Evolutionary conservation across 2,797 vertebrate genomes (phyloP).

Genomic region (Crocidura indochinensis): DNA sequence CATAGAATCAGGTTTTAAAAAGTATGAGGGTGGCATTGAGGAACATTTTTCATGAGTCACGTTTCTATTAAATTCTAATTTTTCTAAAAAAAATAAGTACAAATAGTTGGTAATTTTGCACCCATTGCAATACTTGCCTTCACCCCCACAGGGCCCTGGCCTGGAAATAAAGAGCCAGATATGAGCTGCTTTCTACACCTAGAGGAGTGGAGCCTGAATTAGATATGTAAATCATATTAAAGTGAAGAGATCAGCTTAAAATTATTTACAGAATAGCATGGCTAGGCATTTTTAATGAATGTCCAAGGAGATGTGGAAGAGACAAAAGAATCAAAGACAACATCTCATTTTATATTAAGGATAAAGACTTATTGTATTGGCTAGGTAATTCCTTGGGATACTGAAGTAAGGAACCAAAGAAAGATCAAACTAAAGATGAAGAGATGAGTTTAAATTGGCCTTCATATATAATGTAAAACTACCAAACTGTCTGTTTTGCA

Average conservation of each 20-base stretch:
- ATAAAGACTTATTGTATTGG: neutral
- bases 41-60: no score
- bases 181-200: neutral
- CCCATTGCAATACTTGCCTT: neutral
- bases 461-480: conserved; percentile 1
- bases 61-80: conserved; percentile 11
- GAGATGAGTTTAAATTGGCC: neutral
- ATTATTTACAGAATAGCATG: neutral
- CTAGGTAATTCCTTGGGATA: no score
- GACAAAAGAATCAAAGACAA: neutral
- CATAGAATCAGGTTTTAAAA: neutral
- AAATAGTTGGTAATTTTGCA: neutral
- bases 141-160: fast-evolving
- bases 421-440: neutral
- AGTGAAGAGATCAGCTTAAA: neutral
- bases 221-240: no score
- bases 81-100: conserved; percentile 18
- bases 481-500: neutral
- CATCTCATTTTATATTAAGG: neutral
- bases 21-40: neutral
- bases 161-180: neutral
- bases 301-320: no score
- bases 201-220: no score
- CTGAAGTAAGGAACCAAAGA: neutral
- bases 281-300: neutral